phyloP scores from a whole-genome alignment of 2,888 invertebrate species.

The Saturnia japonica region DNA sequence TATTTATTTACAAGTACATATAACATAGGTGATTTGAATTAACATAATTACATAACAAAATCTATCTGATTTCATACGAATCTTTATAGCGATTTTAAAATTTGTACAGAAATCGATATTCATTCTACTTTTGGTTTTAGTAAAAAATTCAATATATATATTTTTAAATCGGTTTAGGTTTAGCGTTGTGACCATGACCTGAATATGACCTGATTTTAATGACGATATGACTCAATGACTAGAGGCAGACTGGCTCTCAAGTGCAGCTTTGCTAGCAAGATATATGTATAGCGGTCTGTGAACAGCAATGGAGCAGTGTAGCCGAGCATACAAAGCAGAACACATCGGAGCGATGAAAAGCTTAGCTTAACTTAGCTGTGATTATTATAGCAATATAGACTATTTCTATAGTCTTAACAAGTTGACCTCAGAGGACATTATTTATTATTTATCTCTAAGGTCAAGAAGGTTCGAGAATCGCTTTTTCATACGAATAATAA shows the following conservation, averaged over 20 bases:
- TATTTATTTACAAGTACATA: neutral
- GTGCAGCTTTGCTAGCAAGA: neutral
- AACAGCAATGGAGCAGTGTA: neutral
- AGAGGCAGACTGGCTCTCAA: too few species aligned
- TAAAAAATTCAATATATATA: neutral
- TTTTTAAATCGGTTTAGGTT: too few species aligned
- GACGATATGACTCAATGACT: too few species aligned
- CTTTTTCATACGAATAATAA: conserved; percentile 2
- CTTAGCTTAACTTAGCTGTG: neutral
- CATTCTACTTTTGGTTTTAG: neutral
- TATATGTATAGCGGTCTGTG: neutral
- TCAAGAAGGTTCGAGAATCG: conserved; percentile 1
- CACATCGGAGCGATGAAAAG: neutral
- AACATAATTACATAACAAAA: neutral
- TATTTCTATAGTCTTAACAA: neutral
- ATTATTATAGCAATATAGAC: neutral
- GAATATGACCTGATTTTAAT: too few species aligned
- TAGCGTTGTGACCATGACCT: too few species aligned
- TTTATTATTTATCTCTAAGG: conserved; percentile 5
- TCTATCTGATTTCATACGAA: neutral
- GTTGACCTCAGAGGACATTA: neutral
- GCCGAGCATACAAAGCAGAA: neutral
- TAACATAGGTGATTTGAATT: neutral
- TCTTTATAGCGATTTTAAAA: neutral
- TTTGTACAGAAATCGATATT: neutral